Evolutionary conservation across 2,113 vertebrate genomes (phyloP).

Genomic region (Malaclemys terrapin): DNA sequence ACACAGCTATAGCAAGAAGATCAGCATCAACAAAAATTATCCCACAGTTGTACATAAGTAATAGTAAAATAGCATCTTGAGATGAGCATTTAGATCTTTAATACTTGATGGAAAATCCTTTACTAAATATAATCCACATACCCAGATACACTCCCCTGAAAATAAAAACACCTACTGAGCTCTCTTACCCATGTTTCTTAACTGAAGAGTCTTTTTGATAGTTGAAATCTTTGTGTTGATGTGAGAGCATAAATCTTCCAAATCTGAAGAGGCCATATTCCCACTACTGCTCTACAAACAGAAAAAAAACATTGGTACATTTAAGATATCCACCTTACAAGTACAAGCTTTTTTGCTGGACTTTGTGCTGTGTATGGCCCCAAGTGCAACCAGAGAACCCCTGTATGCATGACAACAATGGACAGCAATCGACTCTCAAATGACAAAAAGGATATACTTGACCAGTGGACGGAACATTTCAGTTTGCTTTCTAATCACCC

Average conservation of each 20-base stretch:
- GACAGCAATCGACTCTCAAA: neutral
- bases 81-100: neutral
- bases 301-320: neutral
- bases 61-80: neutral
- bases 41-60: neutral
- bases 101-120: neutral
- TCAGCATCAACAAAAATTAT: neutral
- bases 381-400: neutral
- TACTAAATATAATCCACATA: neutral
- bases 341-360: neutral
- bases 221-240: slow-evolving; percentile 76
- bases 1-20: neutral
- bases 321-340: neutral
- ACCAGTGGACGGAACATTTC: neutral
- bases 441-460: neutral
- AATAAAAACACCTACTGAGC: neutral
- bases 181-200: slow-evolving; percentile 78
- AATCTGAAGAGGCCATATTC: neutral
- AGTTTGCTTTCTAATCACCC: neutral
- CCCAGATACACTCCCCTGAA: neutral
- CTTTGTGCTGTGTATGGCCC: neutral
- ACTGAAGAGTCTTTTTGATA: slow-evolving; percentile 74
- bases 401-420: neutral
- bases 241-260: slow-evolving; percentile 70
- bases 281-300: rapidly evolving